Percentiles rank a stretch among this genome's conserved stretches.
phyloP scores from a whole-genome alignment of 2,888 invertebrate species.

The Drosophila lacicola region DNA sequence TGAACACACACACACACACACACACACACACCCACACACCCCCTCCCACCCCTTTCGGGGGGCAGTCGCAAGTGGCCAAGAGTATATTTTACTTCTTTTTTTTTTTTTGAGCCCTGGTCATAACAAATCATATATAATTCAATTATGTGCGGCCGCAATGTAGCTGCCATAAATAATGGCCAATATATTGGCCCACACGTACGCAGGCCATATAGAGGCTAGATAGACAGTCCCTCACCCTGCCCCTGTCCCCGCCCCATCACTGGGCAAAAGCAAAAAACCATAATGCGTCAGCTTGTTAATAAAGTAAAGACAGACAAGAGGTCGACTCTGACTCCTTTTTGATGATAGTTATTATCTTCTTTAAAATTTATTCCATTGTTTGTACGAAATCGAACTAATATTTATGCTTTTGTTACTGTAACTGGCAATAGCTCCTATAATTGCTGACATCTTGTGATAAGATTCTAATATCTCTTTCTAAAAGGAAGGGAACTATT shows the following conservation, averaged over 20 bases:
- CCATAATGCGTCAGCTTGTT: background rate
- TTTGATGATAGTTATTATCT: no score
- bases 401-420: no score
- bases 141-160: conserved; percentile 72
- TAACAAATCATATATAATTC: conserved; percentile 68
- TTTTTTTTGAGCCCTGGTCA: conserved; percentile 41
- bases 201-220: conserved; percentile 1
- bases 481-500: no score
- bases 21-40: no score
- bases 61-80: conserved; percentile 4
- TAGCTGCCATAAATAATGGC: conserved; percentile 73
- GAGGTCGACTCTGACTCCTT: no score
- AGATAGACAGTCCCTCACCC: conserved; percentile 8
- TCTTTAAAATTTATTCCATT: no score
- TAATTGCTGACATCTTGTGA: no score
- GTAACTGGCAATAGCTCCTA: no score
- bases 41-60: no score
- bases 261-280: no score
- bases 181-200: conserved; percentile 43
- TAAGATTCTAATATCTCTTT: no score
- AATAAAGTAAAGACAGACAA: background rate
- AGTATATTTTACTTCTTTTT: background rate
- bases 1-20: conserved; percentile 30
- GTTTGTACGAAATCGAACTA: no score
- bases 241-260: background rate